phyloP scores from a whole-genome alignment of 2,113 vertebrate species.

The Micromys minutus region DNA sequence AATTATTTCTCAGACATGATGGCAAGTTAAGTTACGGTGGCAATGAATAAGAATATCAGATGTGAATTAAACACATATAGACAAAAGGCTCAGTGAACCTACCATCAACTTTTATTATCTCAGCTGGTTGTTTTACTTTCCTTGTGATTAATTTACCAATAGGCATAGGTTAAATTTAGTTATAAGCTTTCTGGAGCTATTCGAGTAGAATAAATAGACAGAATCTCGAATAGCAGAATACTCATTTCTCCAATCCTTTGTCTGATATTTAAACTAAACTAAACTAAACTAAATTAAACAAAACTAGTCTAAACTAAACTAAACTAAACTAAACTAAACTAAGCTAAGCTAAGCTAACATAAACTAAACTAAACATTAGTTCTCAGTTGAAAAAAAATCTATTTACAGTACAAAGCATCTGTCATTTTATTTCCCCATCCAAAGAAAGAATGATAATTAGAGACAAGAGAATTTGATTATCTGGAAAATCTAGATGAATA shows the following conservation, averaged over 20 bases:
- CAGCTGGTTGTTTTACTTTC: background rate
- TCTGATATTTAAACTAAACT: background rate
- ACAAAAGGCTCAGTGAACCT: background rate
- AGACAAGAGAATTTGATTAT: constrained; percentile 10
- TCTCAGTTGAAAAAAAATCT: background rate
- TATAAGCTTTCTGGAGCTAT: background rate
- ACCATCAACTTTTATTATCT: background rate
- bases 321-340: too few relatives aligned
- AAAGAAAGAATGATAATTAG: background rate
- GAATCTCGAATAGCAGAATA: background rate
- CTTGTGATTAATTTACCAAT: background rate
- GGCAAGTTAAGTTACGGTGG: too few relatives aligned
- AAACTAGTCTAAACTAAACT: too few relatives aligned
- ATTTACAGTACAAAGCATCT: background rate
- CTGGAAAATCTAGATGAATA: background rate
- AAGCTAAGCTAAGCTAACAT: too few relatives aligned
- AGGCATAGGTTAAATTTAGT: background rate
- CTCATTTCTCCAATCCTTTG: background rate
- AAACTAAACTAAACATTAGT: too few relatives aligned
- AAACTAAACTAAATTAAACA: too few relatives aligned
- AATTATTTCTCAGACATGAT: background rate
- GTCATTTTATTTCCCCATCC: background rate
- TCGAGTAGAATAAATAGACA: background rate
- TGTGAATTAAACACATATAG: background rate
- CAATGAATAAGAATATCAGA: constrained; percentile 12